A percentile compares a stretch with the other conserved stretches of the same genome.
Conservation (phyloP, 2,113 vertebrate genomes). For the Corydoras sp. region DNA sequence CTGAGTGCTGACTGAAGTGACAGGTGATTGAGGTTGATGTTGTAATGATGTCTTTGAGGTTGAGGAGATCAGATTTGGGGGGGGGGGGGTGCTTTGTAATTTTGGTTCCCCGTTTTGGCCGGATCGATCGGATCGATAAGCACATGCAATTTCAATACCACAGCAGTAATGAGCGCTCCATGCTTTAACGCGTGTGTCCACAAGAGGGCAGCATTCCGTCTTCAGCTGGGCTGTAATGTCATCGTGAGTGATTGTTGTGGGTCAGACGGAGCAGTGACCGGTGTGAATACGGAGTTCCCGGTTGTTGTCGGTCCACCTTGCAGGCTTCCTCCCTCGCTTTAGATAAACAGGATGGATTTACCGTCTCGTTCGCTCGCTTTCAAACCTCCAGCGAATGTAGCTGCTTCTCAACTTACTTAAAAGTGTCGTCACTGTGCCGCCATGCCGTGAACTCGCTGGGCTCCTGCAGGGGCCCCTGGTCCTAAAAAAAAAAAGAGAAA, state of each 20-base stretch:
- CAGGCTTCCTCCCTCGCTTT: constrained; percentile 11
- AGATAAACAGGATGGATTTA: constrained; percentile 8
- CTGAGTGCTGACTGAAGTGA: constrained; percentile 48
- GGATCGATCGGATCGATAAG: too few species aligned
- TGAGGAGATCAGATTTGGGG: constrained; percentile 9
- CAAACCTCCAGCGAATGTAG: constrained; percentile 30
- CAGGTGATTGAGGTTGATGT: constrained; percentile 19
- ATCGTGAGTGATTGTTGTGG: neutral
- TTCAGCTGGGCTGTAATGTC: neutral
- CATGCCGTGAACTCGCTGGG: constrained; percentile 37
- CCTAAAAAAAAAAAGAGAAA: constrained; percentile 54
- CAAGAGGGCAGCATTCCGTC: constrained; percentile 25
- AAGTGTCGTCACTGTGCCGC: constrained; percentile 28
- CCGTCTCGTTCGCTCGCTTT: constrained; percentile 22
- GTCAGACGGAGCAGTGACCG: neutral
- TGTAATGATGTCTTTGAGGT: constrained; percentile 32
- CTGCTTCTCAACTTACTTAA: constrained; percentile 31
- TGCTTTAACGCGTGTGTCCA: constrained; percentile 22
- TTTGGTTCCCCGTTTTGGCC: constrained; percentile 61
- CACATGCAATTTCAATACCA: too few species aligned
- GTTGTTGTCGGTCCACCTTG: constrained; percentile 7
- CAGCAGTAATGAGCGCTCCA: too few species aligned
- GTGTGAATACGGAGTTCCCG: constrained; percentile 12
- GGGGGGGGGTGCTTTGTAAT: constrained; percentile 64
- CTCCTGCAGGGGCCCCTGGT: constrained; percentile 31